Evolutionary conservation across 2,113 vertebrate genomes (phyloP).

Genomic region (Seriola quinqueradiata): DNA sequence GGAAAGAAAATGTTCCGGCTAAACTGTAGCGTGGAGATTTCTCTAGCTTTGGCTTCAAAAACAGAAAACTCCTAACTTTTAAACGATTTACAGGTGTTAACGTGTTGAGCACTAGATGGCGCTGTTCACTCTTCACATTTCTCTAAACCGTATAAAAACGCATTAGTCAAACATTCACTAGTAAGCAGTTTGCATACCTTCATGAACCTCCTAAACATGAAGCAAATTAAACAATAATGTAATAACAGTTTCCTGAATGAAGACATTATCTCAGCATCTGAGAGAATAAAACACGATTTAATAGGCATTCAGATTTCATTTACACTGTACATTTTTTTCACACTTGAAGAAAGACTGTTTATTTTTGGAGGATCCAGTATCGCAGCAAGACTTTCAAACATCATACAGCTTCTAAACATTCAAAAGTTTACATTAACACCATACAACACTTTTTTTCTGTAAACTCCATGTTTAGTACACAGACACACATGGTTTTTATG

Average conservation of each 20-base stretch:
- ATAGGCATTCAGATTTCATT: neutral
- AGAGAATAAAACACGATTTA: neutral
- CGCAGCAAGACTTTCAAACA: too few relatives aligned
- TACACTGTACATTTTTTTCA: too few relatives aligned
- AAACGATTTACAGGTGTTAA: neutral
- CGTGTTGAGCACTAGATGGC: constrained; percentile 44
- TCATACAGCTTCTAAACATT: too few relatives aligned
- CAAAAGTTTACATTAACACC: too few relatives aligned
- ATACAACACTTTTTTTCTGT: too few relatives aligned
- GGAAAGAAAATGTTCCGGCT: fast-evolving
- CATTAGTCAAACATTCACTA: neutral
- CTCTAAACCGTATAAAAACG: neutral
- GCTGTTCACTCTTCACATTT: constrained; percentile 18
- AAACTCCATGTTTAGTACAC: neutral
- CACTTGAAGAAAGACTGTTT: neutral
- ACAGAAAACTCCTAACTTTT: neutral
- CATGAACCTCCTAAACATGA: neutral
- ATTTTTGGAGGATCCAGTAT: neutral
- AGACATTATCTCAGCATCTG: neutral
- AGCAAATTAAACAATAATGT: too few relatives aligned
- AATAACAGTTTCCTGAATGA: too few relatives aligned
- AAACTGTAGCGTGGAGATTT: neutral
- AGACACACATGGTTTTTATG: neutral
- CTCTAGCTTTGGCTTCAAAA: neutral
- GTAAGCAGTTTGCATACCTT: neutral